Conservation (phyloP, 2,113 vertebrate genomes). For the Aegypius monachus region DNA sequence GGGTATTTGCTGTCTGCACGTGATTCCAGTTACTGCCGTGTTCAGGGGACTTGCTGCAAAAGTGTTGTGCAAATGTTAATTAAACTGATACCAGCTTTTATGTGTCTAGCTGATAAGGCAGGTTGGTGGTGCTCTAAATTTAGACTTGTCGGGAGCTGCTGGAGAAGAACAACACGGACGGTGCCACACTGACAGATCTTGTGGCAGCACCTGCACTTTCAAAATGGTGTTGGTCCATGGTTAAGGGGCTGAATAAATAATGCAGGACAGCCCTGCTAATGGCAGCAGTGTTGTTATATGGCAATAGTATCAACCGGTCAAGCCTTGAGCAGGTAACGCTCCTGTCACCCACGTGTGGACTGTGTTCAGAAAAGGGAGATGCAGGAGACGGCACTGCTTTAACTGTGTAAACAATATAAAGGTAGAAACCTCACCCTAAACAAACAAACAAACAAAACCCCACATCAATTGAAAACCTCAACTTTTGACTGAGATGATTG, state of each 20-base stretch:
- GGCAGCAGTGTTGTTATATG: not conserved
- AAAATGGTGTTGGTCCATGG: not conserved
- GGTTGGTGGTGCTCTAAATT: not conserved
- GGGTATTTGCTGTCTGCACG: not conserved
- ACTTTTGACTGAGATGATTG: not conserved
- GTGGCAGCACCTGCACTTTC: not conserved
- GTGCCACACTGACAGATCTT: fast-evolving
- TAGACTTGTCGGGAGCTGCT: not conserved
- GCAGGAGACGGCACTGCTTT: fast-evolving
- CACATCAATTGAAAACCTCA: not conserved
- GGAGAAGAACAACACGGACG: not conserved
- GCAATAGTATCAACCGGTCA: not conserved
- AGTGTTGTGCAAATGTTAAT: not conserved
- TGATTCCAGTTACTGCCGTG: not conserved
- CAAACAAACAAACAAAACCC: not conserved
- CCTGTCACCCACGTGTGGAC: fast-evolving
- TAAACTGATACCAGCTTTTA: not conserved
- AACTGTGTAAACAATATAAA: not conserved
- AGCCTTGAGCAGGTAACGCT: not conserved
- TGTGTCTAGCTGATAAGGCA: not conserved
- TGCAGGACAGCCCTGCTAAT: not conserved
- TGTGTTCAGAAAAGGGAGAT: not conserved
- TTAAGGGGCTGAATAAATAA: not conserved
- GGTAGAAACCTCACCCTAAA: not conserved
- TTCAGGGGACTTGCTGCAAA: not conserved